These are phyloP conservation scores for Chrysochloris asiatica DNA, from an alignment of 2,113 vertebrate genomes.

Conservation along the genomic window DNA sequence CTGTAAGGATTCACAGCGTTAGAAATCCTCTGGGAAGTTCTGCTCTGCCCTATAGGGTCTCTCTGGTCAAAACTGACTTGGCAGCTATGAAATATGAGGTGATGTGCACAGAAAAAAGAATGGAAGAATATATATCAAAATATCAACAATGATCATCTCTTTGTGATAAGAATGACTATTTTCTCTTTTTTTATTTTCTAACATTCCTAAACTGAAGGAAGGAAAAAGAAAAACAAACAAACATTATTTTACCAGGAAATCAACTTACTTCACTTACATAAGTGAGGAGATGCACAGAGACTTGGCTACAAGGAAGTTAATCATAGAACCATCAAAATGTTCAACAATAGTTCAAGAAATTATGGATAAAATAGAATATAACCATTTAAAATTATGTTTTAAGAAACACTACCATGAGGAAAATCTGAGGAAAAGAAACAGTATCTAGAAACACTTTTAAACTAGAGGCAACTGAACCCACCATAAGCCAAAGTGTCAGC, in stretches of 20 bases:
- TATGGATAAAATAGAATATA: neutral
- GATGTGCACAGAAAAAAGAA: neutral
- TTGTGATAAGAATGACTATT: neutral
- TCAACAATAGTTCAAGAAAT: slow-evolving; percentile 8
- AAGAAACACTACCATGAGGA: neutral
- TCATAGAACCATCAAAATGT: neutral
- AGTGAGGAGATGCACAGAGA: slow-evolving; percentile 5
- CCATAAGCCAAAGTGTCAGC: neutral
- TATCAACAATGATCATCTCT: neutral
- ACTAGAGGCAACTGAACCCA: neutral
- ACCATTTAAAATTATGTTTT: neutral
- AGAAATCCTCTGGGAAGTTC: neutral
- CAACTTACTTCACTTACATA: neutral
- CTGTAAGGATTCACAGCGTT: too few species aligned
- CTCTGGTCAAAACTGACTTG: neutral
- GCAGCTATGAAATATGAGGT: neutral
- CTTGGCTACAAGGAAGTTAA: neutral
- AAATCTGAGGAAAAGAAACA: neutral
- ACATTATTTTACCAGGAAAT: slow-evolving; percentile 39
- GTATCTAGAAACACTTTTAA: neutral
- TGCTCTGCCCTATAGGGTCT: neutral
- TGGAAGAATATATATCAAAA: neutral
- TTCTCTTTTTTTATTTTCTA: slow-evolving; percentile 42
- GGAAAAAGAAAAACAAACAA: too few species aligned
- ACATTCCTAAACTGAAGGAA: neutral